phyloP scores from a whole-genome alignment of 2,888 invertebrate species.

The Synergus itoensis region DNA sequence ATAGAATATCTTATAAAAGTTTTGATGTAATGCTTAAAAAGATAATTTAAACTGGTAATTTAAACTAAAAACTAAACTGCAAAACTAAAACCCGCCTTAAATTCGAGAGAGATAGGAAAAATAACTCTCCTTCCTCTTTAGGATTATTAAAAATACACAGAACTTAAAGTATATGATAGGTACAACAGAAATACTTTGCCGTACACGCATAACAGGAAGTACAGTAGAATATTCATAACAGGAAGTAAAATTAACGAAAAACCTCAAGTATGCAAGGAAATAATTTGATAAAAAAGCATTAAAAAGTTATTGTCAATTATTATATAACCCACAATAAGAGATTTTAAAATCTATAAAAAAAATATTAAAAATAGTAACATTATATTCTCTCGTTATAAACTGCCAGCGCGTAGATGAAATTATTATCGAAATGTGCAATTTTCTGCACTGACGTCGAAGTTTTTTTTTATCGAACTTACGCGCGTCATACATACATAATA shows the following conservation, averaged over 20 bases:
- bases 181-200: conserved; percentile 4
- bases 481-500: conserved; percentile 10
- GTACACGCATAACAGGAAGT: background rate
- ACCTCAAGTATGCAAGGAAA: background rate
- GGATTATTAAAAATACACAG: background rate
- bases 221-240: background rate
- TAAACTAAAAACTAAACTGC: background rate
- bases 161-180: background rate
- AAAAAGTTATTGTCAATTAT: background rate
- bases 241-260: conserved; percentile 23
- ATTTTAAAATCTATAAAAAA: background rate
- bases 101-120: background rate
- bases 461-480: background rate
- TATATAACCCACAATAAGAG: background rate
- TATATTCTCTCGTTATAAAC: background rate
- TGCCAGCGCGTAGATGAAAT: background rate
- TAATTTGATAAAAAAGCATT: background rate
- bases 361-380: background rate
- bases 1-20: background rate
- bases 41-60: background rate
- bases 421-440: conserved; percentile 9
- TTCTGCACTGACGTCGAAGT: conserved; percentile 4
- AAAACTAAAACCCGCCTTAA: background rate
- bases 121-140: background rate
- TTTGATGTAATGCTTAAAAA: background rate